These are phyloP conservation scores for Rotaria magnacalcarata DNA, from an alignment of 2,888 invertebrate species.

Conservation along the genomic window DNA sequence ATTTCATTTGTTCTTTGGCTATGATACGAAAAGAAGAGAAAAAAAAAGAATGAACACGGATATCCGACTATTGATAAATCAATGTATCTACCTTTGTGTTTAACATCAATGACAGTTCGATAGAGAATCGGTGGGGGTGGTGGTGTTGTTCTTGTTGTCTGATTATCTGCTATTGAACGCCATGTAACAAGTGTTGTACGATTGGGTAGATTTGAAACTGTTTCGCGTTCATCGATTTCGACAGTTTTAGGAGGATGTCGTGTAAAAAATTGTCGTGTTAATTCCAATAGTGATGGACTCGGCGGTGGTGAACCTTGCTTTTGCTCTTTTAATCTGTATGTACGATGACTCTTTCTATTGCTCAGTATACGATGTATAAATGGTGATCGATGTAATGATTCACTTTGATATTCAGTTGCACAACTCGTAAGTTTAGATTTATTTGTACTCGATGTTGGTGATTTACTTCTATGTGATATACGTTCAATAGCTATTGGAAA, in stretches of 20 bases:
- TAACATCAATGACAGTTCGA: background rate
- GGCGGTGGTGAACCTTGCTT: background rate
- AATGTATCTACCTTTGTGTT: background rate
- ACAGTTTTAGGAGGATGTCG: background rate
- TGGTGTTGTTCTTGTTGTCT: background rate
- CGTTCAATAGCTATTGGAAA: background rate
- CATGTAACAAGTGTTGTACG: conserved; percentile 15
- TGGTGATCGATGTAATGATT: background rate
- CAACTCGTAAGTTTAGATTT: background rate
- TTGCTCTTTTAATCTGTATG: background rate
- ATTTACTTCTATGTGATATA: background rate
- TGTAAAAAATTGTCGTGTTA: background rate
- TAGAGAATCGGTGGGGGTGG: background rate
- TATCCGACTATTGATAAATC: background rate
- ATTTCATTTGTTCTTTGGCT: background rate
- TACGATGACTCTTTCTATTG: background rate
- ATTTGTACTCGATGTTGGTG: background rate
- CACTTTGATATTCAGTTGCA: background rate
- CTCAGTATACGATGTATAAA: background rate
- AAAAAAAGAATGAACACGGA: background rate
- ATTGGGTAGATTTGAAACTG: background rate
- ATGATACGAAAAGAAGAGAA: background rate
- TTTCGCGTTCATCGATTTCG: background rate
- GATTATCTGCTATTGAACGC: background rate
- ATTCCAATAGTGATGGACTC: background rate